Evolutionary conservation across 2,888 invertebrate species (phyloP).

Genomic region (Hyppa rectilinea): DNA sequence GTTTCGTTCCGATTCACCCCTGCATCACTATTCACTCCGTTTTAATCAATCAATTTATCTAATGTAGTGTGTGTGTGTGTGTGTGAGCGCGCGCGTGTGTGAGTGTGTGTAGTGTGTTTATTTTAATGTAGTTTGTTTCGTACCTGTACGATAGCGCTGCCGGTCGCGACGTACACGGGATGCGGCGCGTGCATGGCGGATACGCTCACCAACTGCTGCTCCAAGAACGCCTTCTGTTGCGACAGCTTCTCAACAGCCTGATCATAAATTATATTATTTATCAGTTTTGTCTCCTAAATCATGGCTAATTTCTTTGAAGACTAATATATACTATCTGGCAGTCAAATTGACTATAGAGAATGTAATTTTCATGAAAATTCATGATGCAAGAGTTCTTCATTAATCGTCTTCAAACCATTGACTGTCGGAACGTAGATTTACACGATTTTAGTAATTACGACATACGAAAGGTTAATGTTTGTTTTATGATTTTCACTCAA

Average conservation of each 20-base stretch:
- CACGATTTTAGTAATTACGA: too few species aligned
- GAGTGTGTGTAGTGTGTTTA: too few species aligned
- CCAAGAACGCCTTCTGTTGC: constrained; percentile 78
- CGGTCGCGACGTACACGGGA: constrained; percentile 81
- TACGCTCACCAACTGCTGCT: constrained; percentile 70
- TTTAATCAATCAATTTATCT: too few species aligned
- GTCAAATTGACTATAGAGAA: background rate
- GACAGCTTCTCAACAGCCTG: constrained; percentile 76
- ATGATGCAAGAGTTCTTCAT: background rate
- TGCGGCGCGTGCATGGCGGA: constrained; percentile 53
- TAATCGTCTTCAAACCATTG: background rate
- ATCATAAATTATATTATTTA: constrained; percentile 1
- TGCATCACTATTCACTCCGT: too few species aligned
- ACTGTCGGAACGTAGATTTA: too few species aligned
- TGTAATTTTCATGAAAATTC: background rate
- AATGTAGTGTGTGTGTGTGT: too few species aligned
- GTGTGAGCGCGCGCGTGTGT: too few species aligned
- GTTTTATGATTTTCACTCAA: background rate
- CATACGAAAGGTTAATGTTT: too few species aligned
- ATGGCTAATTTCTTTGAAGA: background rate
- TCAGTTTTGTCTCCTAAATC: background rate
- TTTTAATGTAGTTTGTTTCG: background rate
- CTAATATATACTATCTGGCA: background rate
- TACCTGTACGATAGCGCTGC: constrained; percentile 87
- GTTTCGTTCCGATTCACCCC: too few species aligned